Conservation (phyloP, 2,888 invertebrate genomes). For the Perdita meconis region DNA sequence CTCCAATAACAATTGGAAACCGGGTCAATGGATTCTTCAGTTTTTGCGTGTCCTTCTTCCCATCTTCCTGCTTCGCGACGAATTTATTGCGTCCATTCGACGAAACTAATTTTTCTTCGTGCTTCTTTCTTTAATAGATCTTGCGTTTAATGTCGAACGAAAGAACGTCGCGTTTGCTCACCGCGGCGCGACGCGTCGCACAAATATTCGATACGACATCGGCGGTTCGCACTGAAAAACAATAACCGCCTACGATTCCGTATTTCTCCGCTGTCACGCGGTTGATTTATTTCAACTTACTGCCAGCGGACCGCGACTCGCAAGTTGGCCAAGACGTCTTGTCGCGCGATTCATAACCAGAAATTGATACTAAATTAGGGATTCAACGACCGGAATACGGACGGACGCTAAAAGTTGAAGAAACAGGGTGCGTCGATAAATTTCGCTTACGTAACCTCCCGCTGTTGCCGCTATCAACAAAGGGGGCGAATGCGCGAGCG, state of each 20-base stretch:
- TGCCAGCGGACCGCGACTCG: conserved; percentile 6
- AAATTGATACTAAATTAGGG: conserved; percentile 62
- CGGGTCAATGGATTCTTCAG: conserved; percentile 47
- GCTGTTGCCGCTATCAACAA: background rate
- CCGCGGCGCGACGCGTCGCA: background rate
- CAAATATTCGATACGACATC: conserved; percentile 57
- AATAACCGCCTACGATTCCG: conserved; percentile 32
- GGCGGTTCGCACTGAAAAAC: conserved; percentile 36
- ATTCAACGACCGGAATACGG: conserved; percentile 35
- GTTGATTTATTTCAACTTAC: conserved; percentile 55
- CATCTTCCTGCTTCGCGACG: conserved; percentile 3
- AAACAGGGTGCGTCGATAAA: conserved; percentile 42
- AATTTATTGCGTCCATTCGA: conserved; percentile 30
- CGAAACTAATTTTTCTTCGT: background rate
- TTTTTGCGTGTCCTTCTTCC: background rate
- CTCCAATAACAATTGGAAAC: conserved; percentile 60
- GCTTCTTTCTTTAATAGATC: background rate
- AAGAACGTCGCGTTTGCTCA: background rate
- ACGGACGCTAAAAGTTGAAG: conserved; percentile 40
- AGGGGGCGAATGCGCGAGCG: conserved; percentile 8
- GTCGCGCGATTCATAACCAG: conserved; percentile 49
- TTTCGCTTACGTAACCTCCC: conserved; percentile 49
- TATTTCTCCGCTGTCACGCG: conserved; percentile 22
- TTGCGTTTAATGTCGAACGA: conserved; percentile 28
- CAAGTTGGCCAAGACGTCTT: conserved; percentile 29